Conservation (phyloP, 2,888 invertebrate species). For the Acanthosepion esculentum region DNA sequence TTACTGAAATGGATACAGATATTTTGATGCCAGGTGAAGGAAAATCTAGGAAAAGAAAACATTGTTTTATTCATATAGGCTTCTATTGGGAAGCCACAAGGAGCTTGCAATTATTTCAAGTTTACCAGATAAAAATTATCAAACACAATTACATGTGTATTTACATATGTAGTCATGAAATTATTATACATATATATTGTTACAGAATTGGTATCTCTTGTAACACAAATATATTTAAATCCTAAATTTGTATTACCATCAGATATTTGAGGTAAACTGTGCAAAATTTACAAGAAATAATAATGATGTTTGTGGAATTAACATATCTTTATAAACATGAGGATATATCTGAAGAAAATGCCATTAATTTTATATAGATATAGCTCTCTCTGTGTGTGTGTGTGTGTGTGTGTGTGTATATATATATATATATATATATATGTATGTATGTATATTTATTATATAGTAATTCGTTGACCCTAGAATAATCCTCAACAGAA, state of each 20-base stretch:
- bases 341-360: too few species aligned
- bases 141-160: not conserved
- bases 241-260: too few species aligned
- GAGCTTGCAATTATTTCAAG: not conserved
- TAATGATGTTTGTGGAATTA: too few species aligned
- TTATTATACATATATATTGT: too few species aligned
- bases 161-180: not conserved
- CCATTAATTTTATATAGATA: not conserved
- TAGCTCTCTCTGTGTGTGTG: too few species aligned
- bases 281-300: too few species aligned
- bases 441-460: not conserved
- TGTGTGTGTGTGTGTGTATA: too few species aligned
- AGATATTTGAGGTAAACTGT: too few species aligned
- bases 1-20: not conserved
- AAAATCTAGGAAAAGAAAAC: not conserved
- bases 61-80: not conserved
- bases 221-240: too few species aligned
- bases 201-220: too few species aligned
- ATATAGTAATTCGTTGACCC: not conserved
- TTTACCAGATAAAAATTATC: slow-evolving; percentile 17
- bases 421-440: slow-evolving; percentile 33
- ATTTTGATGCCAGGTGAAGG: not conserved
- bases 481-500: too few species aligned
- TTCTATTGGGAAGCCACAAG: not conserved
- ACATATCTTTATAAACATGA: too few species aligned